Evolutionary conservation across 2,113 vertebrate genomes (phyloP).

Genomic region (Crotophaga sulcirostris): DNA sequence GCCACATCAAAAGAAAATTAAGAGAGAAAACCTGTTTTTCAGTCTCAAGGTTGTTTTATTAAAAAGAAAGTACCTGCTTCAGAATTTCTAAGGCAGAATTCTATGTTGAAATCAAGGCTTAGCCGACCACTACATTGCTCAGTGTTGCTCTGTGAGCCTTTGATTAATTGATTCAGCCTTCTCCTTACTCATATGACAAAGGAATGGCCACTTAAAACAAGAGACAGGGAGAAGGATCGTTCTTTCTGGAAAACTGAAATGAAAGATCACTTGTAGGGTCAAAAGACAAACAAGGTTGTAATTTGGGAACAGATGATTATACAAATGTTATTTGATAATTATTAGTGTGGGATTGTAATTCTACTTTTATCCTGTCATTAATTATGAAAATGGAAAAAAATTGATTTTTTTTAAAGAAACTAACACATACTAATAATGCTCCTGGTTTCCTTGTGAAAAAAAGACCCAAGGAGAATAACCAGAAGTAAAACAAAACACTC

Average conservation of each 20-base stretch:
- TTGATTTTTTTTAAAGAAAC: not conserved
- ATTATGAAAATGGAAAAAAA: not conserved
- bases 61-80: not conserved
- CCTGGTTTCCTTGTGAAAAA: not conserved
- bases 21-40: not conserved
- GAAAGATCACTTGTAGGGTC: not conserved
- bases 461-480: constrained; percentile 2
- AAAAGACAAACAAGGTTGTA: not conserved
- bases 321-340: not conserved
- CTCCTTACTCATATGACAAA: not conserved
- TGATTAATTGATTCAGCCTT: constrained; percentile 42
- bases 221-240: not conserved
- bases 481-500: constrained; percentile 23
- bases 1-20: not conserved
- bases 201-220: not conserved
- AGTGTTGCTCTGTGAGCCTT: not conserved
- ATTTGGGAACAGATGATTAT: not conserved
- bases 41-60: not conserved
- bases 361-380: not conserved
- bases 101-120: not conserved
- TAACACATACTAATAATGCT: not conserved
- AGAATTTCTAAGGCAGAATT: not conserved
- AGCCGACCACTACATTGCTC: not conserved
- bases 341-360: not conserved
- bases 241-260: not conserved